Conservation (phyloP, 2,888 invertebrate species). For the Acleris sparsana region DNA sequence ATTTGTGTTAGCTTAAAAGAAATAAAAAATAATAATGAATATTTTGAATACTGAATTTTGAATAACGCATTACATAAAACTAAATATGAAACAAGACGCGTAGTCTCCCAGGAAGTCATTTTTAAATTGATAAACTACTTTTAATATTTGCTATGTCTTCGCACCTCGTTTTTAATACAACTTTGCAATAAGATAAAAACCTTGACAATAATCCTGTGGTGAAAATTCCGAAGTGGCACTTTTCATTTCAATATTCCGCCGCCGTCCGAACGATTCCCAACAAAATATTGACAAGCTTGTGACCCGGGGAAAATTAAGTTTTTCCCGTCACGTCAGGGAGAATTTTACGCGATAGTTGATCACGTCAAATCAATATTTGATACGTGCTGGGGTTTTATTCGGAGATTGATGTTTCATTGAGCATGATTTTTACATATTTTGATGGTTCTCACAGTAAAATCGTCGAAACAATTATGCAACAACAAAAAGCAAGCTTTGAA, state of each 20-base stretch:
- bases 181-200: not conserved
- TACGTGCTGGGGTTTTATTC: not conserved
- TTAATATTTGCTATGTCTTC: too few relatives aligned
- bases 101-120: too few relatives aligned
- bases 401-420: not conserved
- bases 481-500: too few relatives aligned
- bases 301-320: constrained; percentile 42
- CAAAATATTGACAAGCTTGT: constrained; percentile 38
- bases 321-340: constrained; percentile 40
- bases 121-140: too few relatives aligned
- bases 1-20: too few relatives aligned
- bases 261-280: constrained; percentile 24
- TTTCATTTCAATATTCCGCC: constrained; percentile 10
- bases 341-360: constrained; percentile 40
- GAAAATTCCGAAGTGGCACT: constrained; percentile 13
- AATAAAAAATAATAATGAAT: too few relatives aligned
- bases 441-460: too few relatives aligned
- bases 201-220: not conserved
- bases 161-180: not conserved
- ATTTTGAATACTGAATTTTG: too few relatives aligned
- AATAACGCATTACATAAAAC: too few relatives aligned
- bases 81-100: too few relatives aligned
- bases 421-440: too few relatives aligned
- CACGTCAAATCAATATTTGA: constrained; percentile 39
- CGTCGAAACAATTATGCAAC: too few relatives aligned